Evolutionary conservation across 2,113 vertebrate species (phyloP).

Genomic region (Macquaria ambigua): DNA sequence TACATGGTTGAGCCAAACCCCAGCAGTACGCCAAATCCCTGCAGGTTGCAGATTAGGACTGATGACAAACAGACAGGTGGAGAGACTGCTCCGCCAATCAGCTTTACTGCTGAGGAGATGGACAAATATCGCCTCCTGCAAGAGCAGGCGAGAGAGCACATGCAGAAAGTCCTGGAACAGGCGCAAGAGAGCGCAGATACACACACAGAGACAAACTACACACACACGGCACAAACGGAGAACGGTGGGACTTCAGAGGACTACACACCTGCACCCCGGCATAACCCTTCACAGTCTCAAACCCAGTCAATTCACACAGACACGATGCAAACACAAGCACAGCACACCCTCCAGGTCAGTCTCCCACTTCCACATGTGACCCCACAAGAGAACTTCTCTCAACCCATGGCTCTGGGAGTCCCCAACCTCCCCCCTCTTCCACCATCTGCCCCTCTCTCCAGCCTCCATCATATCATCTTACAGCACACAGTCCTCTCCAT

Average conservation of each 20-base stretch:
- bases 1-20: conserved; percentile 82
- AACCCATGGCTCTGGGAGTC: conserved; percentile 57
- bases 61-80: conserved; percentile 80
- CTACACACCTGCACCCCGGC: conserved; percentile 70
- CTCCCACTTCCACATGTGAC: conserved; percentile 50
- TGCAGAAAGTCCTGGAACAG: conserved; percentile 93
- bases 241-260: conserved; percentile 41
- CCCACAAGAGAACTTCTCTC: conserved; percentile 64
- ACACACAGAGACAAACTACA: conserved; percentile 72
- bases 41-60: conserved; percentile 75
- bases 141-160: conserved; percentile 95
- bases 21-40: conserved; percentile 76
- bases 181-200: conserved; percentile 82
- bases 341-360: conserved; percentile 51
- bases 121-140: conserved; percentile 96
- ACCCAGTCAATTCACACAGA: conserved; percentile 76
- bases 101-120: conserved; percentile 95
- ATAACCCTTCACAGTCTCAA: conserved; percentile 70
- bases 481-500: conserved; percentile 88
- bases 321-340: conserved; percentile 57
- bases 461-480: conserved; percentile 89
- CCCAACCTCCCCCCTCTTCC: conserved; percentile 55
- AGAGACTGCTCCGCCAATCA: conserved; percentile 89
- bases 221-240: conserved; percentile 34
- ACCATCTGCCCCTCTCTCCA: conserved; percentile 80